Evolutionary conservation across 2,888 invertebrate species (phyloP), one percentile per base, ranked within the genome.

Genomic region (Pilophorus perplexus): DNA sequence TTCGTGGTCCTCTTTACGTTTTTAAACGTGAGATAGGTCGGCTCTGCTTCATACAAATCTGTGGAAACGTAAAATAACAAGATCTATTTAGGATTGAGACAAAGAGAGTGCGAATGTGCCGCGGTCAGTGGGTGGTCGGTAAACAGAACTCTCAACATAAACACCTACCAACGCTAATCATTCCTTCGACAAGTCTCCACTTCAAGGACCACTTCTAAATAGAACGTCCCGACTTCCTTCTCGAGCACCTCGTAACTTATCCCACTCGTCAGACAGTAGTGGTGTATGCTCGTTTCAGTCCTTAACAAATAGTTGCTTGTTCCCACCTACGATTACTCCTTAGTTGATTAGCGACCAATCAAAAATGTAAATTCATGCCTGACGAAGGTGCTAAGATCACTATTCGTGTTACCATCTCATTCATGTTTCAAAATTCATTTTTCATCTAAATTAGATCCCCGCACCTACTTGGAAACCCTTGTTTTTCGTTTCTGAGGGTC

Each of bases 161-260:
- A n/a, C n/a, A n/a, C n/a, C n/a, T n/a, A n/a, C n/a, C n/a, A n/a
- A 14, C 52, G 52, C 52, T 28, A 52, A 52, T 52, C 50, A 27
- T 27, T 10, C 16, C 27, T 28, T 27, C 28, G 52, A n/a, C 52
- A 52, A 52, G 52, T 52, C 52, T 28, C 52, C n/a, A n/a, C n/a
- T n/a, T n/a, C n/a, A 52, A 52, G 52, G 52, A 52, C 64, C 33
- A 16, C 28, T 20, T 3, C 16, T 6, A 27, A 27, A 5, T 18
- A 14, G 16, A 16, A 44, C 27, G 27, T 44, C 23, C 14, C 14
- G n/a, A 62, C 28, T 46, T 46, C 44, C 23, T 28, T 22, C 22
- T 16, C 3, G 8, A 18, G 27, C 16, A 18, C 16, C 16, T n/a
- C 37, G 6, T 12, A 33, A 10, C 10, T 12, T 33, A 33, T 33